These are phyloP conservation scores for Allygus modestus DNA, from an alignment of 2,888 invertebrate species.

Conservation along the genomic window DNA sequence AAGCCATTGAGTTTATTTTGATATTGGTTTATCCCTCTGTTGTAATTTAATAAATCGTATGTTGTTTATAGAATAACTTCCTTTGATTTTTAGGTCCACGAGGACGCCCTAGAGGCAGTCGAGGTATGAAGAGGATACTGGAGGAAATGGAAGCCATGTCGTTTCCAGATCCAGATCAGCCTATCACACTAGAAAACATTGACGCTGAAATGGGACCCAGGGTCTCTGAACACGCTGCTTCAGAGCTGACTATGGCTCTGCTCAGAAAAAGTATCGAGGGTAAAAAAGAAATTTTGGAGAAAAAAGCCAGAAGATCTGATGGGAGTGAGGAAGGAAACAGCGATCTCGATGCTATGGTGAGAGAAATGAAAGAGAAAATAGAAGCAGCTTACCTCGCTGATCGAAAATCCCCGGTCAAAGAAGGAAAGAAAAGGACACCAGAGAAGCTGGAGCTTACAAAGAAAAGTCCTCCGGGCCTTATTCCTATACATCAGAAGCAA, in stretches of 20 bases:
- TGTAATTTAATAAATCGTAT: no score
- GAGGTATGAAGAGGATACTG: conserved; percentile 60
- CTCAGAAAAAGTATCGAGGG: conserved; percentile 60
- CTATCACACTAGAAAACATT: conserved; percentile 66
- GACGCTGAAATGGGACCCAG: conserved; percentile 66
- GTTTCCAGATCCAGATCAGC: conserved; percentile 65
- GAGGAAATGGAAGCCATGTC: conserved; percentile 64
- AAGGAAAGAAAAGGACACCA: conserved; percentile 62
- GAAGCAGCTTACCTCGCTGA: conserved; percentile 62
- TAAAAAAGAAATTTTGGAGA: conserved; percentile 45
- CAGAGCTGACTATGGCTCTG: conserved; percentile 62
- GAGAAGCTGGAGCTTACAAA: not conserved
- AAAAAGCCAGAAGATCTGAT: conserved; percentile 49
- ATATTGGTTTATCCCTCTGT: no score
- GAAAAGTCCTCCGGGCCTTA: conserved; percentile 50
- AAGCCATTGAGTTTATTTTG: no score
- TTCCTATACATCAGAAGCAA: conserved; percentile 23
- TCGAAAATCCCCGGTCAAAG: conserved; percentile 57
- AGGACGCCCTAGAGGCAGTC: conserved; percentile 48
- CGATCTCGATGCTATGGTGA: conserved; percentile 26
- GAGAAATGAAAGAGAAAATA: conserved; percentile 60
- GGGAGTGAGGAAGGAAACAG: conserved; percentile 47
- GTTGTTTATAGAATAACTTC: no score
- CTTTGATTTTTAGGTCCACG: conserved; percentile 17
- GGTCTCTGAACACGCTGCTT: conserved; percentile 66